Evolutionary conservation across 37 sponge, comb jelly and placozoan genomes (phyloP).

Genomic region (Chondrosia reniformis): DNA sequence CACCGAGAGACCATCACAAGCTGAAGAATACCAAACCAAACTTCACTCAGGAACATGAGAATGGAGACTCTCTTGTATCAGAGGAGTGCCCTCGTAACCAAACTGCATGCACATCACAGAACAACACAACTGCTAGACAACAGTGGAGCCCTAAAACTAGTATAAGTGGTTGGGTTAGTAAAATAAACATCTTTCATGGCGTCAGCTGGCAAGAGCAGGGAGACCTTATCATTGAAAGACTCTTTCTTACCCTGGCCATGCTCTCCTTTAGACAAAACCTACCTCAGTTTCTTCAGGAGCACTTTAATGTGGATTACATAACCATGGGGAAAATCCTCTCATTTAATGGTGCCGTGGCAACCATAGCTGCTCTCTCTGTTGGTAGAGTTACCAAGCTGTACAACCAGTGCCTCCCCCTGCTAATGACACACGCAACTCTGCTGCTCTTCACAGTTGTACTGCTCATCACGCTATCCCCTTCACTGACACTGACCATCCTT

Average conservation of each 20-base stretch:
- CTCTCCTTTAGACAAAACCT: slow-evolving; percentile 58
- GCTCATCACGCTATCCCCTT: slow-evolving; percentile 25
- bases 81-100: too few relatives aligned
- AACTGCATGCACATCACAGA: background rate
- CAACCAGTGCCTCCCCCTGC: background rate
- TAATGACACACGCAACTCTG: slow-evolving; percentile 38
- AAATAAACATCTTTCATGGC: slow-evolving; percentile 40
- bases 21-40: background rate
- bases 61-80: too few relatives aligned
- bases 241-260: slow-evolving; percentile 47
- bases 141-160: too few relatives aligned
- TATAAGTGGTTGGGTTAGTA: too few relatives aligned
- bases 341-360: slow-evolving; percentile 46
- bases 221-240: slow-evolving; percentile 43
- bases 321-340: slow-evolving; percentile 64
- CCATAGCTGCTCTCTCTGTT: slow-evolving; percentile 29
- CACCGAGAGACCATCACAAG: background rate
- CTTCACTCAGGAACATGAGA: background rate
- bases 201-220: slow-evolving; percentile 21
- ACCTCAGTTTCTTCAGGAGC: slow-evolving; percentile 47
- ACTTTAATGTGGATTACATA: slow-evolving; percentile 24
- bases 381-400: slow-evolving; percentile 50
- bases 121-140: background rate
- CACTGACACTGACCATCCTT: slow-evolving; percentile 15
- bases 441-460: slow-evolving; percentile 35